Evolutionary conservation across 2,113 vertebrate genomes (phyloP), one percentile per base, ranked within the genome.

Genomic region (Bufo gargarizans): DNA sequence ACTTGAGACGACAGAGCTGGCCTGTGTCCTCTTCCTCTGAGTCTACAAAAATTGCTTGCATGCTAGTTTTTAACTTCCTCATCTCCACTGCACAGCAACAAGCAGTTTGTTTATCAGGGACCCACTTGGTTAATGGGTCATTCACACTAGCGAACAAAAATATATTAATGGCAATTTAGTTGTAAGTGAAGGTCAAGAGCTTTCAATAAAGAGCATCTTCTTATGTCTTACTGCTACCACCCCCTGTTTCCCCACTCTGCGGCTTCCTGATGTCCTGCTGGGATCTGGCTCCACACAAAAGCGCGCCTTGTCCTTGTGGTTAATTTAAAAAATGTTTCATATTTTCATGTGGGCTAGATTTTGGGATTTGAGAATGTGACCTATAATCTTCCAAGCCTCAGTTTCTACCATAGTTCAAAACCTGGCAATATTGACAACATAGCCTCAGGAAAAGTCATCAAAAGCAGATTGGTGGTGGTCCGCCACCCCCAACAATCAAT

Each of bases 1-100:
- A 71, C 53, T 87, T 81, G 77, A 87, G 86, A 87, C 53, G 77
- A 87, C 77, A 87, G 78, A 87, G 77, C 77, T 72, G 77, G 22
- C 22, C 77, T 87, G 86, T 87, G 63, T 63, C 14, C 43, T 83
- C 72, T 88, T 83, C 59, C 58, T 74, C 71, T 80, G 65, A 83
- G 59, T 55, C 76, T 78, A 65, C 81, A 83, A 49, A 83, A 81
- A 67, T 43, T 67, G 45, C 47, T 55, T 69, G 20, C 63, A 69
- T 84, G 47, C 82, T 84, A 12, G 13, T 84, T 71, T 84, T 84
- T 71, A 84, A 84, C 82, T 84, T 84, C 65, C 63, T 84, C 82
- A 33, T 22, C 33, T 71, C n/a, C 82, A 43, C 20, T 84, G 47
- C 63, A n/a, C 3, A 84, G 20, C 63, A 84, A 84, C 47, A 84